Conservation (phyloP, 2,888 invertebrate species). For the Plemyria rubiginata region DNA sequence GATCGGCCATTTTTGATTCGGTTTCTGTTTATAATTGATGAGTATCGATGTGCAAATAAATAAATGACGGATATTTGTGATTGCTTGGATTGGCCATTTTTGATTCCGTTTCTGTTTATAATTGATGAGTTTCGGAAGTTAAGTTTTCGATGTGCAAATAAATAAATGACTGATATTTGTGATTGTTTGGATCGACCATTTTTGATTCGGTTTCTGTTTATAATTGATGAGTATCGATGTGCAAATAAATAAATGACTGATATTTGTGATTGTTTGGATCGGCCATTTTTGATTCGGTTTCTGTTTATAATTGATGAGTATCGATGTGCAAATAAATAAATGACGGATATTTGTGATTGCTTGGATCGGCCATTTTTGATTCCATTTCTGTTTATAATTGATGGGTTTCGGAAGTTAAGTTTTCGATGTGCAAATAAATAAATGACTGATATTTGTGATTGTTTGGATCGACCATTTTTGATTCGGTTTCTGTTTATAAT, state of each 20-base stretch:
- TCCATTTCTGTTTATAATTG: constrained; percentile 1
- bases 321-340: no score
- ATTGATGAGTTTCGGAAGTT: background rate
- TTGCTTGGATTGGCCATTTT: background rate
- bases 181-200: no score
- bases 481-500: no score
- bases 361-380: constrained; percentile 4
- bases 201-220: no score
- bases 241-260: no score
- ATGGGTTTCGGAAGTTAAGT: background rate
- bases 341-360: no score
- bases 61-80: no score
- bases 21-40: no score
- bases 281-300: constrained; percentile 8
- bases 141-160: background rate
- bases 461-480: no score
- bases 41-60: no score
- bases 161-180: background rate
- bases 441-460: background rate
- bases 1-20: constrained; percentile 7
- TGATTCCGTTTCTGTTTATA: constrained; percentile 6
- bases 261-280: background rate
- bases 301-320: no score
- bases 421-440: constrained; percentile 2
- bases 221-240: no score